Base-by-base conservation (phyloP, 2,113 vertebrate genomes). In the Sinocyclocheilus anshuiensis region DNA sequence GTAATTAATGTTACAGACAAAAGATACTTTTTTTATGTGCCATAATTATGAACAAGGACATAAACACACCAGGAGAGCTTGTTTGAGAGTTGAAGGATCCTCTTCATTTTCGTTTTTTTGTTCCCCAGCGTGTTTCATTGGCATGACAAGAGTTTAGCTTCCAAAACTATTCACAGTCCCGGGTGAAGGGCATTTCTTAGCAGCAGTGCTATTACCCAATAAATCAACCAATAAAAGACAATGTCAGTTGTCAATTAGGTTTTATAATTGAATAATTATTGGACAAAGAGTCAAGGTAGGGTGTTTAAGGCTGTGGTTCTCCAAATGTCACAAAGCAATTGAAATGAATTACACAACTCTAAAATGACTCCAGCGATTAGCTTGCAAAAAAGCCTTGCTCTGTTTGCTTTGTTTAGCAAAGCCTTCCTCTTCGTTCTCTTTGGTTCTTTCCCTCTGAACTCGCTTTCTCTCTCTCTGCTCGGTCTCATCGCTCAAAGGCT, bases 191-290 rank as follows among this genome's bases (percentile, higher is more conserved):
- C 94, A 95, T 95, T 91, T 95, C 96, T 96, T 94, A 95, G 94
- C 94, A 92, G 94, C 94, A 92, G 94, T 93, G 93, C 95, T 96
- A 96, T 97, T 96, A 96, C 95, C 95, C 95, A 86, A 91, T 92
- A 92, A 97, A 97, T 96, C 95, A 95, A 93, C 94, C 95, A 95
- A 96, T 96, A 96, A 96, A 96, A 96, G 94, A 96, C 95, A 96
- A 96, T 94, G 94, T 94, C 94, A 94, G 94, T 95, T 95, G 95
- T 96, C 96, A 94, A 90, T 93, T 92, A 91, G 88, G 81, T 95
- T 96, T 96, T 95, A 88, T 97, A 97, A 97, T 97, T 97, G 96
- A 98, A 98, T 97, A 97, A 97, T 98, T 97, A 96, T 95, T 95
- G 96, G 94, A 95, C 95, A 95, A 94, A 94, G 94, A 94, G 94